Evolutionary conservation across 2,797 vertebrate genomes (phyloP).

Genomic region (Amblyraja radiata): DNA sequence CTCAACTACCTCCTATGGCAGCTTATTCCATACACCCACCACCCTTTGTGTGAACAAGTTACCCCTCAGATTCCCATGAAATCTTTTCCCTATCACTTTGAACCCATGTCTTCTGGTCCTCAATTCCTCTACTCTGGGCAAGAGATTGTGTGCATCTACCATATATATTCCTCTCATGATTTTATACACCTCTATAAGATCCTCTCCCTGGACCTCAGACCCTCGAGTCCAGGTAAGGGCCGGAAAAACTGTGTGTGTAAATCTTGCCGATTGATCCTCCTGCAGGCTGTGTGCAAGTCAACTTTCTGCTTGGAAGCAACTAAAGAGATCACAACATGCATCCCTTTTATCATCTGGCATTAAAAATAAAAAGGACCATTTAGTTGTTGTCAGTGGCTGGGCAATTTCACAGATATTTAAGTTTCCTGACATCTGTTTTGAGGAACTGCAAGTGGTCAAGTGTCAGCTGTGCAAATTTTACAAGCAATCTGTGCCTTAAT

Average conservation of each 20-base stretch:
- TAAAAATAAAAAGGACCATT: neutral
- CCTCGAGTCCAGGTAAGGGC: too few species aligned
- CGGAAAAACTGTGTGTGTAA: neutral
- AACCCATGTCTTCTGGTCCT: too few species aligned
- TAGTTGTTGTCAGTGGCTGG: neutral
- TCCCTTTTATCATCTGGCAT: neutral
- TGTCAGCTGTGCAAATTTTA: conserved; percentile 4
- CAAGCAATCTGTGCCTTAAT: neutral
- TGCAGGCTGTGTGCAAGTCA: neutral
- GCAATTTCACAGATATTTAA: conserved; percentile 28
- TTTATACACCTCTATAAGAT: too few species aligned
- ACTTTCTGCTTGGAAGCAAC: neutral
- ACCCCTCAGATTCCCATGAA: too few species aligned
- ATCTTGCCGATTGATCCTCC: neutral
- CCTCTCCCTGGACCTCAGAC: too few species aligned
- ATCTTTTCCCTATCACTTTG: too few species aligned
- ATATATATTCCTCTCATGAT: too few species aligned
- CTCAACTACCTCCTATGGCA: too few species aligned
- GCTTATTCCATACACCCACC: too few species aligned
- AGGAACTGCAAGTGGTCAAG: neutral
- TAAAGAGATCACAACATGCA: neutral
- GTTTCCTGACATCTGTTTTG: neutral
- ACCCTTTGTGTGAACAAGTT: too few species aligned
- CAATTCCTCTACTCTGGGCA: too few species aligned
- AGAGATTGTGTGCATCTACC: too few species aligned